Conservation (phyloP, 2,797 vertebrate genomes). For the Tolypeutes matacus region DNA sequence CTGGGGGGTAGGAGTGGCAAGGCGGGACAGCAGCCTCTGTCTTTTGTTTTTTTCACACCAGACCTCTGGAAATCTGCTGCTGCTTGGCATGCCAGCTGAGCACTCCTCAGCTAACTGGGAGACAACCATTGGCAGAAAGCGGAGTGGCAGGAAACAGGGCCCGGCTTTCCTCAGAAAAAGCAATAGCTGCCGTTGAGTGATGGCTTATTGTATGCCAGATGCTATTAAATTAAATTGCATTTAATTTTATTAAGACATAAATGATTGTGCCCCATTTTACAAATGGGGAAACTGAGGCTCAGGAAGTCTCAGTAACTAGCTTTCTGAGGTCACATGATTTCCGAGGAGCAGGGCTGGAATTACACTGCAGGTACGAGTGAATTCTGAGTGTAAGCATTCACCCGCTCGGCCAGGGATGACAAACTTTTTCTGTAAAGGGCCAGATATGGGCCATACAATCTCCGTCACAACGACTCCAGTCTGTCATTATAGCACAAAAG, state of each 20-base stretch:
- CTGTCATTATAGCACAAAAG: not conserved
- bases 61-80: not conserved
- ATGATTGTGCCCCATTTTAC: not conserved
- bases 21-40: not conserved
- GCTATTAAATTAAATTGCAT: not conserved
- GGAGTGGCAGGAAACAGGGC: not conserved
- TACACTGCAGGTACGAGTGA: not conserved
- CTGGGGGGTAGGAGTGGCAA: not conserved
- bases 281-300: conserved; percentile 8
- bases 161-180: conserved; percentile 17
- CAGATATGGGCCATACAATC: not conserved
- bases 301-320: not conserved
- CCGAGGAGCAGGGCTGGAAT: not conserved
- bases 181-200: not conserved
- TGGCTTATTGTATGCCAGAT: not conserved
- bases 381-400: not conserved
- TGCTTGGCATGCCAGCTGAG: not conserved
- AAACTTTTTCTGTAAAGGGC: not conserved
- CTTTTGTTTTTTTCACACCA: not conserved
- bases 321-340: conserved; percentile 8
- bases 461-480: not conserved
- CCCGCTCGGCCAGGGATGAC: not conserved
- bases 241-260: conserved; percentile 19
- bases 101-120: not conserved
- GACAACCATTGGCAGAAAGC: not conserved